phyloP scores from a whole-genome alignment of 2,113 vertebrate species.

The Aldabrachelys gigantea region DNA sequence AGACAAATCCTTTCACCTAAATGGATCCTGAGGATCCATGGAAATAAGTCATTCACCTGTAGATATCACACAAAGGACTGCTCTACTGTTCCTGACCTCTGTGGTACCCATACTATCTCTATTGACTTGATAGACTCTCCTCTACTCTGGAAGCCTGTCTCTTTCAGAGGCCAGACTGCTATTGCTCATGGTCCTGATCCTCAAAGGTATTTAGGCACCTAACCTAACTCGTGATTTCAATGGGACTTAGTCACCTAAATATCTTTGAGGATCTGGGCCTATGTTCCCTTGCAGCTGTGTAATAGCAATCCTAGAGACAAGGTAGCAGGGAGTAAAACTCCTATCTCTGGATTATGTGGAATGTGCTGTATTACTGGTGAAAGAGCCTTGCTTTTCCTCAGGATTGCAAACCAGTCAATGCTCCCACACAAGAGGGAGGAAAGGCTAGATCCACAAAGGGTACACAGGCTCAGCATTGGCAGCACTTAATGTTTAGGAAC shows the following conservation, averaged over 20 bases:
- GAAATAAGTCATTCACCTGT: no score
- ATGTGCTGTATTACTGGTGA: not conserved
- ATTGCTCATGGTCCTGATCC: not conserved
- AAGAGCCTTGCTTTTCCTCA: not conserved
- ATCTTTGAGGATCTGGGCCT: no score
- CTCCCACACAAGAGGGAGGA: not conserved
- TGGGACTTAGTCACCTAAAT: no score
- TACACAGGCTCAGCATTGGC: not conserved
- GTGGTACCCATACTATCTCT: not conserved
- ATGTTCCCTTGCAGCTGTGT: not conserved
- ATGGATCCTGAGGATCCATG: not conserved
- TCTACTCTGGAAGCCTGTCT: not conserved
- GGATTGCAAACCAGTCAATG: not conserved
- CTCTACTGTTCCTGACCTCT: not conserved
- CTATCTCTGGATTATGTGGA: rapidly evolving
- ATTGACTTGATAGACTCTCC: not conserved
- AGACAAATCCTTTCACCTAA: not conserved
- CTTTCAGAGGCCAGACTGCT: not conserved
- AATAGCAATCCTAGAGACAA: not conserved
- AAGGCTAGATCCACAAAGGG: not conserved
- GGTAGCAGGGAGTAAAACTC: not conserved
- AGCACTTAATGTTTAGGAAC: no score
- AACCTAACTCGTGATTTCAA: no score
- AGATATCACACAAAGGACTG: not conserved
- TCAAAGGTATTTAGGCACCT: no score